A percentile compares a stretch with the other conserved stretches of the same genome.
These are phyloP conservation scores for Cyphomyrus plagiostoma DNA, from an alignment of 2,113 vertebrate genomes.

Conservation along the genomic window DNA sequence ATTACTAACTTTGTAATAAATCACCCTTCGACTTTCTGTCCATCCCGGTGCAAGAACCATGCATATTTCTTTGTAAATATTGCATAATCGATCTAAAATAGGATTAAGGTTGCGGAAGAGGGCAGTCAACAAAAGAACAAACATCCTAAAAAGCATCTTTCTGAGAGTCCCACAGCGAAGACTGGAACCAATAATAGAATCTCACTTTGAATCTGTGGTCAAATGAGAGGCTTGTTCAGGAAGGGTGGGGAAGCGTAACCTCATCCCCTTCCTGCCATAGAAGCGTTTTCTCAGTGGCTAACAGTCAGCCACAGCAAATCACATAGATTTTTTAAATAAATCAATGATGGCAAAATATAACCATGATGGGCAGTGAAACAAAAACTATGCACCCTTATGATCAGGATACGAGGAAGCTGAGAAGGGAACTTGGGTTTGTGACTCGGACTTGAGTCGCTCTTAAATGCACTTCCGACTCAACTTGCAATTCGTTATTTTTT, in stretches of 20 bases:
- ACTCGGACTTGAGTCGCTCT: no score
- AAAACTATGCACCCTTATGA: background rate
- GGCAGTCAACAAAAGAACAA: background rate
- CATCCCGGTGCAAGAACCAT: background rate
- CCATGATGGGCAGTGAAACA: background rate
- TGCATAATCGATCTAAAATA: background rate
- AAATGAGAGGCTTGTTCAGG: background rate
- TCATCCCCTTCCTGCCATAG: background rate
- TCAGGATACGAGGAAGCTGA: background rate
- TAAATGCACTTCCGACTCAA: no score
- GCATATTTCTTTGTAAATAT: background rate
- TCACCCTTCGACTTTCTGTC: background rate
- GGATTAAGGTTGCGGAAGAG: background rate
- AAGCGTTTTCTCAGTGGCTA: background rate
- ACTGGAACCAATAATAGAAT: background rate
- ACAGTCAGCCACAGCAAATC: background rate
- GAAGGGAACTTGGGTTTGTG: no score
- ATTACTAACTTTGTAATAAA: background rate
- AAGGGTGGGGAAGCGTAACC: background rate
- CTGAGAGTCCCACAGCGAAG: background rate
- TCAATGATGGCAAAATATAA: background rate
- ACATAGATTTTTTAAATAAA: background rate
- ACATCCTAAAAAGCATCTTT: background rate
- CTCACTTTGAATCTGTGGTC: background rate
- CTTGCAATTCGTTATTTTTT: no score